Conservation (phyloP, 2,888 invertebrate species). For the Cremastinae sp. region DNA sequence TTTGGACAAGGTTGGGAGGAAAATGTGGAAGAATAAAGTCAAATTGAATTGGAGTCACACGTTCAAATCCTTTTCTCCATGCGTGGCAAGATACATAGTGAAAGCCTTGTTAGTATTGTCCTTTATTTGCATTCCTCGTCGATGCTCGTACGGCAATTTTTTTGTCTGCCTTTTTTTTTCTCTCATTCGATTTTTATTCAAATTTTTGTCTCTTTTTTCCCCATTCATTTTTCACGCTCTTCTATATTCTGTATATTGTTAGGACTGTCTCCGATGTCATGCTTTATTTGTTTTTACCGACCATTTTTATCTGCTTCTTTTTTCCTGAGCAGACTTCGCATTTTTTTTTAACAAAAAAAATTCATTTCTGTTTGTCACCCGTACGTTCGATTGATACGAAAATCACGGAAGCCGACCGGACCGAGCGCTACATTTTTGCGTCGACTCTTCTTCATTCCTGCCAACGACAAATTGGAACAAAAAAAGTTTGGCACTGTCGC, state of each 20-base stretch:
- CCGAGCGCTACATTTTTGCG: constrained; percentile 36
- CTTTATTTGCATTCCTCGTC: constrained; percentile 68
- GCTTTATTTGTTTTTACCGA: constrained; percentile 12
- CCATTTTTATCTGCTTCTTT: not conserved
- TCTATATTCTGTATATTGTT: not conserved
- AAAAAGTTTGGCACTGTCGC: constrained; percentile 1
- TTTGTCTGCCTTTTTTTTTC: constrained; percentile 33
- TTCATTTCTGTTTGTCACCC: constrained; percentile 6
- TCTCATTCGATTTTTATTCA: constrained; percentile 39
- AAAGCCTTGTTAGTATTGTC: constrained; percentile 54
- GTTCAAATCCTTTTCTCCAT: constrained; percentile 42
- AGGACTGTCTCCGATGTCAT: constrained; percentile 10
- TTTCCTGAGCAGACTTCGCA: constrained; percentile 1
- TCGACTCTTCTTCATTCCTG: not conserved
- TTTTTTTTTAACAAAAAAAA: constrained; percentile 6
- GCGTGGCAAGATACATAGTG: constrained; percentile 41
- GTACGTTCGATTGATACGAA: constrained; percentile 45
- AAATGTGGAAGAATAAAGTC: constrained; percentile 32
- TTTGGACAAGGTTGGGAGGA: constrained; percentile 3
- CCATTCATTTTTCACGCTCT: constrained; percentile 7
- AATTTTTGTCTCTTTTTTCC: constrained; percentile 36
- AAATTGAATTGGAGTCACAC: constrained; percentile 32
- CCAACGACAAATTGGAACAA: constrained; percentile 21
- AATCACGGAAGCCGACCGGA: constrained; percentile 38
- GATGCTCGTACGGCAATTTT: constrained; percentile 50